phyloP scores from a whole-genome alignment of 2,888 invertebrate species.

The Hetaerina titia region DNA sequence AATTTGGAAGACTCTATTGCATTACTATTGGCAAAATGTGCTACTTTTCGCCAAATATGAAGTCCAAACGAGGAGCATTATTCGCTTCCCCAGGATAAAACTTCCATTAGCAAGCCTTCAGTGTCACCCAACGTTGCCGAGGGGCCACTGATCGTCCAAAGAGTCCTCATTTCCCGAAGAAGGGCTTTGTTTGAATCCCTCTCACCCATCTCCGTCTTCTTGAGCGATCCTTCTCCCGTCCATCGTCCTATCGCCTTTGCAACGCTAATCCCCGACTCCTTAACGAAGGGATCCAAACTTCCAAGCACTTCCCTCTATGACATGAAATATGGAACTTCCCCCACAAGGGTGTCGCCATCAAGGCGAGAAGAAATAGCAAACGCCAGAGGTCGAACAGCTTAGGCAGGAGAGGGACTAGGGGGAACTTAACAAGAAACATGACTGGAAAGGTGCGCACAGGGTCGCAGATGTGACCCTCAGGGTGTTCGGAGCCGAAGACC shows the following conservation, averaged over 20 bases:
- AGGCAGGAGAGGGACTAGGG: not conserved
- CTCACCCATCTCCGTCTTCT: slow-evolving; percentile 37
- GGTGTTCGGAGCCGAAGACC: not conserved
- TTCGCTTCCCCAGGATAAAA: slow-evolving; percentile 15
- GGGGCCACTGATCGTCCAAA: slow-evolving; percentile 25
- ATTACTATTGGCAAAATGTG: too few species aligned
- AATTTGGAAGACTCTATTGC: too few species aligned
- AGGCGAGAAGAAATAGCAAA: slow-evolving; percentile 35
- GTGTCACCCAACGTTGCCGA: not conserved
- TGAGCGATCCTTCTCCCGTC: slow-evolving; percentile 33
- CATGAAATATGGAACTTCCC: slow-evolving; percentile 1
- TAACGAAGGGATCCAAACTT: slow-evolving; percentile 47
- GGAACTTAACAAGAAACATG: slow-evolving; percentile 4
- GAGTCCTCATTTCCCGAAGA: slow-evolving; percentile 25
- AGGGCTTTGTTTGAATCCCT: slow-evolving; percentile 15
- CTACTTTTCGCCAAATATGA: not conserved
- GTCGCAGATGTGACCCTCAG: not conserved
- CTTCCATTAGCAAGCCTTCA: slow-evolving; percentile 42
- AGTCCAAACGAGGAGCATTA: not conserved
- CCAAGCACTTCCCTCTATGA: not conserved
- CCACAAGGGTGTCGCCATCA: not conserved
- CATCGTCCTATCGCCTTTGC: not conserved
- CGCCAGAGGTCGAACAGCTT: slow-evolving; percentile 24
- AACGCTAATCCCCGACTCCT: slow-evolving; percentile 22
- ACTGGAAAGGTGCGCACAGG: not conserved